Evolutionary conservation across 2,797 vertebrate species (phyloP).

Genomic region (Sebastes taczanowskii): DNA sequence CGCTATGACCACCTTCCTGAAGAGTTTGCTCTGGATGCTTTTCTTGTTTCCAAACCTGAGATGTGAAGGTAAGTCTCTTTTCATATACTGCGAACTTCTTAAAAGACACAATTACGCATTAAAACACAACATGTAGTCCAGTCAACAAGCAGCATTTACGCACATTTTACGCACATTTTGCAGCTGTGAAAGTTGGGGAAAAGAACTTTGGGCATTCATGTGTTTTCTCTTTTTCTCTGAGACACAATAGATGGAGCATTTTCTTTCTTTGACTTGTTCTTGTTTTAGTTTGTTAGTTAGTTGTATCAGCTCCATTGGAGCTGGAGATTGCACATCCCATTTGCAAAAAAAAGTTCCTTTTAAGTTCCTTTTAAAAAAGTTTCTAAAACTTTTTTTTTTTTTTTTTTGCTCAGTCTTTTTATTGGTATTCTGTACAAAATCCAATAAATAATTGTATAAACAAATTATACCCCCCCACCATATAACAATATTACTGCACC

Average conservation of each 20-base stretch:
- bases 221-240: background rate
- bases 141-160: too few species aligned
- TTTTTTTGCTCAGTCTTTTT: too few species aligned
- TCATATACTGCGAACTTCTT: background rate
- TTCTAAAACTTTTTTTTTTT: too few species aligned
- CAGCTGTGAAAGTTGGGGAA: background rate
- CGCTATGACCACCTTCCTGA: slow-evolving; percentile 42
- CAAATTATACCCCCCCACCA: too few species aligned
- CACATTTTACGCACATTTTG: too few species aligned
- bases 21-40: slow-evolving; percentile 55
- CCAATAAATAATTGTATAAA: too few species aligned
- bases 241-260: background rate
- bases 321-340: background rate
- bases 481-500: too few species aligned
- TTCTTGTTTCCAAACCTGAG: slow-evolving; percentile 39
- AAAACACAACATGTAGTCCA: too few species aligned
- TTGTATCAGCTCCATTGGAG: background rate
- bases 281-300: background rate
- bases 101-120: background rate
- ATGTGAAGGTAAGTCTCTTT: slow-evolving; percentile 72
- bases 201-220: background rate
- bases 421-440: too few species aligned
- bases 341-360: background rate
- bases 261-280: background rate
- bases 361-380: too few species aligned